Base-by-base conservation (phyloP, 37 sponge, comb jelly and placozoan genomes). In the Axinella damicornis region DNA sequence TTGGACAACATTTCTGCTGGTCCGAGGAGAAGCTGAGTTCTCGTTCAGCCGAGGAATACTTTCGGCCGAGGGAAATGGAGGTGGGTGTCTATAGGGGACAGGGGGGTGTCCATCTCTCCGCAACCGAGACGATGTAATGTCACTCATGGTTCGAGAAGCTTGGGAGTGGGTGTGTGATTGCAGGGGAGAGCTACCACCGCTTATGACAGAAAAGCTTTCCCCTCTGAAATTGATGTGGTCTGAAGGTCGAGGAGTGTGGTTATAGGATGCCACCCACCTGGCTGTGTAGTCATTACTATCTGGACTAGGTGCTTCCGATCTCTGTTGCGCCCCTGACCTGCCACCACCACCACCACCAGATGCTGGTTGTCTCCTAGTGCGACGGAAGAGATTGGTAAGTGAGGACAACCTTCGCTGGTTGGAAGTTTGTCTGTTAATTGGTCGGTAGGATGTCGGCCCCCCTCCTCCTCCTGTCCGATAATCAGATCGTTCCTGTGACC, bases 201-300 rank as follows among this genome's bases (percentile, higher is more conserved):
- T 31, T 11, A 24, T 5, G 11, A 25, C 2, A 31, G 75, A 53
- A 31, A 52, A 57, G 11, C 22, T 57, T 1, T 74, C 58, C 53
- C 25, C 75, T 56, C 58, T 56, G 31, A 30, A 24, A 1, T 18
- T 6, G 1, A 74, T 17, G 1, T 28, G 57, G 17, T 40, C 53
- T 2, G 31, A n/a, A 57, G 84, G 84, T 39, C 84, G 39, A 14
- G 84, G 84, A 0, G 84, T 83, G 34, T 53, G 74, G 56, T 53
- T 83, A 24, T 83, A 83, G 1, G 84, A 83, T 1, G 65, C 84
- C 30, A 83, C 84, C 84, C 84, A 83, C 24, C 53, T 62, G 0
- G 84, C 84, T 33, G 66, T 74, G 37, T 69, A 80, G 21, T 80
- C 81, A 19, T 80, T 52, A 5, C 14, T 34, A 6, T 65, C 66